Conservation (phyloP, 23 tunicate species). For the Diplosoma virens region DNA sequence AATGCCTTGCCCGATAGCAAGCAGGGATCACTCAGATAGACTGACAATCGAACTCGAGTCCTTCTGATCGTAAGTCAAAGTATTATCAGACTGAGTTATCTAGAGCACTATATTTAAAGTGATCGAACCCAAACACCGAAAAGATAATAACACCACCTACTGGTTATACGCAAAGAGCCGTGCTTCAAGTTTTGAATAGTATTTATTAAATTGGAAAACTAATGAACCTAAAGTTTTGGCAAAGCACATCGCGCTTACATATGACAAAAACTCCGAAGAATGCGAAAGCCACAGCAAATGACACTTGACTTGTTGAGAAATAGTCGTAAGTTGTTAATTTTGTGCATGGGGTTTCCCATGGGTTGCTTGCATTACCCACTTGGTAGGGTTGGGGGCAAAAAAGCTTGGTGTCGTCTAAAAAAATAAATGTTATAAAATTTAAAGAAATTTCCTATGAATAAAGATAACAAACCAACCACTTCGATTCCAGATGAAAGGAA, state of each 20-base stretch:
- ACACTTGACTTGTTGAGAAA: slow-evolving; percentile 63
- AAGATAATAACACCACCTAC: no score
- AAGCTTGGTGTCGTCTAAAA: slow-evolving; percentile 44
- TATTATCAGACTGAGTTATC: no score
- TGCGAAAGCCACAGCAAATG: slow-evolving; percentile 57
- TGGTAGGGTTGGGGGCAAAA: slow-evolving; percentile 70
- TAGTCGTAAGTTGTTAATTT: slow-evolving; percentile 56
- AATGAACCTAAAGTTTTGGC: no score
- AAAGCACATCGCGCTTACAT: slow-evolving; percentile 64
- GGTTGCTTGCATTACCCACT: slow-evolving; percentile 27
- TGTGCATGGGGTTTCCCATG: slow-evolving; percentile 45
- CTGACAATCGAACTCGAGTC: no score
- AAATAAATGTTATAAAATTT: background rate
- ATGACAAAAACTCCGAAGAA: slow-evolving; percentile 50
- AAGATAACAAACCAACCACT: background rate
- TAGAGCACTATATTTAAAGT: no score
- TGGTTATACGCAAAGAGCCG: no score
- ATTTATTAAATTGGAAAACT: no score
- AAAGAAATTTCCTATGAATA: background rate
- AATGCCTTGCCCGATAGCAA: no score
- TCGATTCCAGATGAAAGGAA: slow-evolving; percentile 41
- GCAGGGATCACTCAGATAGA: no score
- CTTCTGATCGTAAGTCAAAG: no score
- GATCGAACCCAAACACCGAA: no score
- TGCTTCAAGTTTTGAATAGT: no score